Conservation (phyloP, 2,113 vertebrate species). For the Telmatochromis sp. region DNA sequence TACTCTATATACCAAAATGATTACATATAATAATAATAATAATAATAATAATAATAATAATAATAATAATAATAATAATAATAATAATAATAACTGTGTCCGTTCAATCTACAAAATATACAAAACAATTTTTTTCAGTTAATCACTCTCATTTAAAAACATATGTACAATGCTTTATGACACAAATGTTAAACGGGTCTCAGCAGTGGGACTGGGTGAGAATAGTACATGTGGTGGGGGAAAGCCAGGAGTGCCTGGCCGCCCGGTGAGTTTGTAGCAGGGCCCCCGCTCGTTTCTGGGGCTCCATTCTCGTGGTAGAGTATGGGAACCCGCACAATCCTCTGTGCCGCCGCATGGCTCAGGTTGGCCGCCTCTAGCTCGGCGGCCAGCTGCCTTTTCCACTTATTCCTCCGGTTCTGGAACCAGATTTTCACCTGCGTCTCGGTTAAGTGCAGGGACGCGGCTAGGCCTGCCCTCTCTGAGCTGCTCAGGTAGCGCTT, state of each 20-base stretch:
- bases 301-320: slow-evolving; percentile 90
- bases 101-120: slow-evolving; percentile 51
- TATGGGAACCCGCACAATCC: slow-evolving; percentile 93
- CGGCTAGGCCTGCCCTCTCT: slow-evolving; percentile 89
- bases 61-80: slow-evolving; percentile 41
- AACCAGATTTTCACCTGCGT: slow-evolving; percentile 99
- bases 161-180: slow-evolving; percentile 8
- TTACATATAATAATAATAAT: slow-evolving; percentile 33
- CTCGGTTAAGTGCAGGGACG: slow-evolving; percentile 92
- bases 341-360: slow-evolving; percentile 89
- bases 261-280: slow-evolving; percentile 69
- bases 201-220: slow-evolving; percentile 89
- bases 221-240: slow-evolving; percentile 89
- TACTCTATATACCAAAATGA: too few relatives aligned
- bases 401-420: slow-evolving; percentile 96
- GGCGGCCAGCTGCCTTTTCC: slow-evolving; percentile 93
- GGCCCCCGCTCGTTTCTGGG: slow-evolving; percentile 64
- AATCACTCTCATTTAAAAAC: slow-evolving; percentile 27
- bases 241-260: slow-evolving; percentile 87
- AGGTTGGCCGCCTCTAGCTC: slow-evolving; percentile 93
- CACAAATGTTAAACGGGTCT: slow-evolving; percentile 79
- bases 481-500: slow-evolving; percentile 93
- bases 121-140: slow-evolving; percentile 5
- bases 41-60: slow-evolving; percentile 47
- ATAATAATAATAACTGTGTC: background rate